Base-by-base conservation (phyloP, 2,797 vertebrate species). In the Lagocephalus sceleratus region DNA sequence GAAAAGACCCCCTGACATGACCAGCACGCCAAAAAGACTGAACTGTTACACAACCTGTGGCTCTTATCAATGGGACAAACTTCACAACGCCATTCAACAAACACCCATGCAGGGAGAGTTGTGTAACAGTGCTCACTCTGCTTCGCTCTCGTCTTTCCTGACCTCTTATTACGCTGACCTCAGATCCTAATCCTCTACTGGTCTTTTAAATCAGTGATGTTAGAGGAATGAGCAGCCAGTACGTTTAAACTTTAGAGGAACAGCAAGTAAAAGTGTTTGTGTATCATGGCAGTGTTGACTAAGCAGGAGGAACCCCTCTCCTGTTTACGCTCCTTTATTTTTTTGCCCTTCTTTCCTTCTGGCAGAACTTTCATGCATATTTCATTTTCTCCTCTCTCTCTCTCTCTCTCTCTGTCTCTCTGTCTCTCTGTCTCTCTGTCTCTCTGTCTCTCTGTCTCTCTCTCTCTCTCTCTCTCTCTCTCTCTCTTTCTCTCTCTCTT, bases 41-140 rank as follows among this genome's bases (percentile, higher is more conserved):
- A 66, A 57, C 71, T 35, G 66, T 82, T 84, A 64, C 46, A 81
- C 77, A 81, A 84, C 59, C 64, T 67, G 47, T 35, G 26, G 19
- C 55, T 59, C 68, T 88, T 85, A 88, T 88, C 82, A 80, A 60
- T 51, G 53, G 78, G 63, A 68, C 82, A 83, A 82, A 81, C 79
- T 81, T 76, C 75, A 79, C 45, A 62, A 49, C 63, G 59, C 58
- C 45, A 64, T 69, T 65, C 48, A 54, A 55, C 51, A 70, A 48
- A 62, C 59, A 61, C 57, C 49, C 59, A 60, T 32, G 51, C 22
- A 19, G 32, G 11, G 0, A 56, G 1, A 8, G 45, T 84, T 84
- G 76, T 63, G 35, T 68, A 83, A 82, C 48, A 50, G 46, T 29
- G 39, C 48, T n/a, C 76, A 74, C 71, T 38, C 38, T 23, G 39